Percentiles rank a stretch among this genome's conserved stretches.
Conservation (phyloP, 2,888 invertebrate genomes). For the Volucella bombylans region DNA sequence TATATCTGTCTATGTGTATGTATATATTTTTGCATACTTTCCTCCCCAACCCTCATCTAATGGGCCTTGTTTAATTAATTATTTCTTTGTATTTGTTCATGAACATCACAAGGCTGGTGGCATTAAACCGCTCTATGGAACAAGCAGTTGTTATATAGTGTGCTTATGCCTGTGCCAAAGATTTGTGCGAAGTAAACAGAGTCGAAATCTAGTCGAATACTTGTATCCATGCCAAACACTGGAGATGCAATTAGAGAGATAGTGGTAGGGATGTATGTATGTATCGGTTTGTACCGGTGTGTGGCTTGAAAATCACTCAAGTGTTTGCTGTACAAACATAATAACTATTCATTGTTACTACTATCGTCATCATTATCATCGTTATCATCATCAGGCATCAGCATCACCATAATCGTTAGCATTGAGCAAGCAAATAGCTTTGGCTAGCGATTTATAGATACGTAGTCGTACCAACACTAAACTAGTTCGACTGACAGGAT, state of each 20-base stretch:
- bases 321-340: constrained; percentile 63
- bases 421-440: constrained; percentile 50
- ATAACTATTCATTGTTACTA: constrained; percentile 40
- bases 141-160: neutral
- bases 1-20: constrained; percentile 12
- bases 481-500: constrained; percentile 12
- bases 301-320: constrained; percentile 51
- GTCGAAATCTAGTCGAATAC: constrained; percentile 35
- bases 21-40: neutral
- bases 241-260: constrained; percentile 39
- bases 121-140: constrained; percentile 2
- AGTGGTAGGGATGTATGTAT: neutral
- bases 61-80: constrained; percentile 64
- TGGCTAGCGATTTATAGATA: constrained; percentile 30
- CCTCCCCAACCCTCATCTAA: neutral
- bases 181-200: constrained; percentile 25
- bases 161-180: neutral
- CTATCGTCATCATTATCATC: constrained; percentile 43
- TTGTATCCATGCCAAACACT: constrained; percentile 37
- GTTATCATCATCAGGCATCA: constrained; percentile 10
- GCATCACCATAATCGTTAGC: constrained; percentile 56
- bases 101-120: constrained; percentile 19
- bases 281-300: neutral
- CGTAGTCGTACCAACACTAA: neutral
- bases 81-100: constrained; percentile 61